These are phyloP conservation scores for Crocuta crocuta DNA, from an alignment of 2,113 vertebrate genomes.

Conservation along the genomic window DNA sequence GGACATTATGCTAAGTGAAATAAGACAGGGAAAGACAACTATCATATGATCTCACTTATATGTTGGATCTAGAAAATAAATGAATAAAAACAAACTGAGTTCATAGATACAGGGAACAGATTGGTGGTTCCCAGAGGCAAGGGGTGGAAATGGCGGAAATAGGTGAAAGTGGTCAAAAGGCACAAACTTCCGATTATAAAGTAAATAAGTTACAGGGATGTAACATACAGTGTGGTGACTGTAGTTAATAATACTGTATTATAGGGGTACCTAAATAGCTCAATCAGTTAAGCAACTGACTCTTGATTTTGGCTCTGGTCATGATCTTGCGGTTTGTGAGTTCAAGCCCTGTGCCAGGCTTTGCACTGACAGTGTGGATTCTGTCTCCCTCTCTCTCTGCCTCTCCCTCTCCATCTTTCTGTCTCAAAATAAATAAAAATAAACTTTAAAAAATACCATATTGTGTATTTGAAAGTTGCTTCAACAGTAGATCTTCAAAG, in stretches of 20 bases:
- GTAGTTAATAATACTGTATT: background rate
- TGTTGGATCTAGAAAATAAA: background rate
- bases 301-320: no score
- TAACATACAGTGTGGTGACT: background rate
- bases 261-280: no score
- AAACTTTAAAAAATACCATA: background rate
- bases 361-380: no score
- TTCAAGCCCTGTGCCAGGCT: no score
- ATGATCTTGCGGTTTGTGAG: no score
- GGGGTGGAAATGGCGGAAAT: no score
- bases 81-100: background rate
- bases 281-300: no score
- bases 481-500: background rate
- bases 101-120: background rate
- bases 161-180: background rate
- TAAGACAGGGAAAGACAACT: background rate
- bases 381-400: no score
- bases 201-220: background rate
- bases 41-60: background rate
- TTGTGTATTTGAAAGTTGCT: background rate
- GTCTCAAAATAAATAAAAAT: no score
- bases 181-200: background rate
- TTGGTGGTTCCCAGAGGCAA: background rate
- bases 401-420: no score
- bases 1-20: background rate